Conservation (phyloP, 2,113 vertebrate species). For the Neotoma lepida region DNA sequence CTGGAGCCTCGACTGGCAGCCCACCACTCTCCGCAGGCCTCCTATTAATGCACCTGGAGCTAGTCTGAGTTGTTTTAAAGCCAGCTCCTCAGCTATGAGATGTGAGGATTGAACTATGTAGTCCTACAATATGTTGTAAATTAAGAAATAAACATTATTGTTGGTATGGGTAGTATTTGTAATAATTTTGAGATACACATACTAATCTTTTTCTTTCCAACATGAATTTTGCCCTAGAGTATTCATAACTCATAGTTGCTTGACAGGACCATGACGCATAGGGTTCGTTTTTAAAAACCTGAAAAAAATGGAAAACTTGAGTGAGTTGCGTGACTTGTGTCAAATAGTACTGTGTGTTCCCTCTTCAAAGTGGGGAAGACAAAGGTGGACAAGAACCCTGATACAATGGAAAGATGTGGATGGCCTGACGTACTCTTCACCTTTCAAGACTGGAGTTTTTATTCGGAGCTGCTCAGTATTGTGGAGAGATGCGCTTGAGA, state of each 20-base stretch:
- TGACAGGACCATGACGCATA: slow-evolving; percentile 53
- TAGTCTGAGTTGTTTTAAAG: not conserved
- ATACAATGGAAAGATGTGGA: slow-evolving; percentile 62
- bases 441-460: slow-evolving; percentile 77
- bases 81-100: not conserved
- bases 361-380: not conserved
- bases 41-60: not conserved
- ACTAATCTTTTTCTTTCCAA: slow-evolving; percentile 2
- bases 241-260: slow-evolving; percentile 66
- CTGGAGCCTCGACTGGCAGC: not conserved
- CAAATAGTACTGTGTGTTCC: slow-evolving; percentile 20
- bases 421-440: slow-evolving; percentile 55
- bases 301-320: slow-evolving; percentile 64
- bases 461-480: slow-evolving; percentile 57
- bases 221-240: not conserved
- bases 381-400: slow-evolving; percentile 45
- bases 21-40: too few species aligned
- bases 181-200: slow-evolving; percentile 10
- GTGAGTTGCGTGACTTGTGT: slow-evolving; percentile 56
- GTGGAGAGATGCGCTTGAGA: slow-evolving; percentile 80
- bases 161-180: not conserved
- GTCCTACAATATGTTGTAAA: not conserved
- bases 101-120: not conserved
- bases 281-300: slow-evolving; percentile 46
- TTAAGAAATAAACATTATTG: not conserved